phyloP scores from a whole-genome alignment of 2,797 vertebrate species.

The Novumbra hubbsi region DNA sequence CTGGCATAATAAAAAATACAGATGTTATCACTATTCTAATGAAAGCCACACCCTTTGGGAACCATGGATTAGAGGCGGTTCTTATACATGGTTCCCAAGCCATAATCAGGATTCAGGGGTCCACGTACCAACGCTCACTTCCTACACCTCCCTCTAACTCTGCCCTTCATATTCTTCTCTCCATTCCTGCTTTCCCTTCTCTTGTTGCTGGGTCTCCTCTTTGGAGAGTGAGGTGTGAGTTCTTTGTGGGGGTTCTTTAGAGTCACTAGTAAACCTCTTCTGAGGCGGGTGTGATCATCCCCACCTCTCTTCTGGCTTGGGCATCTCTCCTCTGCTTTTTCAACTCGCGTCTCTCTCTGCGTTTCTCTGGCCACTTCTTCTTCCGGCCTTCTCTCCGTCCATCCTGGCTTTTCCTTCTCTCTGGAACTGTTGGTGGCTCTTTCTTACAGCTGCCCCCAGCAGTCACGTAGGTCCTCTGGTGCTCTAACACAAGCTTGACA shows the following conservation, averaged over 20 bases:
- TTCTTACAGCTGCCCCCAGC: slow-evolving; percentile 36
- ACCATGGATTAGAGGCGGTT: slow-evolving; percentile 50
- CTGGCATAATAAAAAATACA: not conserved
- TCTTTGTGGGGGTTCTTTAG: slow-evolving; percentile 18
- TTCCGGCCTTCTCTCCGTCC: slow-evolving; percentile 19
- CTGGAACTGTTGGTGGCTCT: slow-evolving; percentile 18
- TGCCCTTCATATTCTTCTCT: slow-evolving; percentile 16
- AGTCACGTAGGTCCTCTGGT: slow-evolving; percentile 31
- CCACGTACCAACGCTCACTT: slow-evolving; percentile 52
- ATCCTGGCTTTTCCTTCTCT: slow-evolving; percentile 47
- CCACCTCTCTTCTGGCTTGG: slow-evolving; percentile 51
- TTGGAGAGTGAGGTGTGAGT: slow-evolving; percentile 20
- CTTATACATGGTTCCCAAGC: slow-evolving; percentile 34
- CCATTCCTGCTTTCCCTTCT: slow-evolving; percentile 7
- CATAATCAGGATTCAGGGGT: slow-evolving; percentile 41
- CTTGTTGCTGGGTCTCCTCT: slow-evolving; percentile 21
- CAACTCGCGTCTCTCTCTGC: slow-evolving; percentile 57
- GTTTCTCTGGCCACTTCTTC: slow-evolving; percentile 61
- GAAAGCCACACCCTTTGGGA: slow-evolving; percentile 47
- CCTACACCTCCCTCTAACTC: slow-evolving; percentile 29
- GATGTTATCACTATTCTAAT: not conserved
- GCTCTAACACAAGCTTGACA: slow-evolving; percentile 28
- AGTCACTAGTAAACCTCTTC: slow-evolving; percentile 30
- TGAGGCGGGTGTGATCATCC: slow-evolving; percentile 1
- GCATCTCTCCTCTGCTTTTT: slow-evolving; percentile 64